A percentile compares a stretch with the other conserved stretches of the same genome.
These are phyloP conservation scores for Troilus luridus DNA, from an alignment of 2,888 invertebrate genomes.

Conservation along the genomic window DNA sequence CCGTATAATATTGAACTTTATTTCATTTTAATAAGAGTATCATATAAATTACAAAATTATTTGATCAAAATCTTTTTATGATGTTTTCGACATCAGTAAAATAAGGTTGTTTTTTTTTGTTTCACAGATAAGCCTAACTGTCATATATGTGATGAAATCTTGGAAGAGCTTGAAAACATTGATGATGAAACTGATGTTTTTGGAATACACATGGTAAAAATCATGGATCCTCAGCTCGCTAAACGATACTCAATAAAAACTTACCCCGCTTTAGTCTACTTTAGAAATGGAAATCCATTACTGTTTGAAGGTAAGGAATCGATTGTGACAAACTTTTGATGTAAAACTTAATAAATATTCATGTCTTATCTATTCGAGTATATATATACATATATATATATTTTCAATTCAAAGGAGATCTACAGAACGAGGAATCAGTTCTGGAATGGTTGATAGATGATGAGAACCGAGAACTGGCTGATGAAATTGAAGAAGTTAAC, in stretches of 20 bases:
- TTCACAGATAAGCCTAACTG: constrained; percentile 88
- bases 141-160: constrained; percentile 90
- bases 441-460: constrained; percentile 94
- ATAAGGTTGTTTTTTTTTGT: constrained; percentile 56
- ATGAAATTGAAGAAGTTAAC: constrained; percentile 94
- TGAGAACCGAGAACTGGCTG: constrained; percentile 91
- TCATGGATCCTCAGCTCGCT: constrained; percentile 91
- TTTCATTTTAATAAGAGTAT: background rate
- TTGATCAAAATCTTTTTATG: background rate
- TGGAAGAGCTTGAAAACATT: constrained; percentile 88
- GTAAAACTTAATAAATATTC: background rate
- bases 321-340: background rate
- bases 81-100: background rate
- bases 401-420: constrained; percentile 76
- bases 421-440: constrained; percentile 92
- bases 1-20: no score
- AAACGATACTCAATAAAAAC: constrained; percentile 95
- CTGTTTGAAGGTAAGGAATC: constrained; percentile 72
- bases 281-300: constrained; percentile 80
- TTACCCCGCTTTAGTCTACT: constrained; percentile 92
- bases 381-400: background rate
- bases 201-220: constrained; percentile 94
- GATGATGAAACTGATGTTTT: constrained; percentile 94
- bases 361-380: background rate
- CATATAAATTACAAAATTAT: background rate